Conservation (phyloP, 2,888 invertebrate species). For the Linnaemya vulpina region DNA sequence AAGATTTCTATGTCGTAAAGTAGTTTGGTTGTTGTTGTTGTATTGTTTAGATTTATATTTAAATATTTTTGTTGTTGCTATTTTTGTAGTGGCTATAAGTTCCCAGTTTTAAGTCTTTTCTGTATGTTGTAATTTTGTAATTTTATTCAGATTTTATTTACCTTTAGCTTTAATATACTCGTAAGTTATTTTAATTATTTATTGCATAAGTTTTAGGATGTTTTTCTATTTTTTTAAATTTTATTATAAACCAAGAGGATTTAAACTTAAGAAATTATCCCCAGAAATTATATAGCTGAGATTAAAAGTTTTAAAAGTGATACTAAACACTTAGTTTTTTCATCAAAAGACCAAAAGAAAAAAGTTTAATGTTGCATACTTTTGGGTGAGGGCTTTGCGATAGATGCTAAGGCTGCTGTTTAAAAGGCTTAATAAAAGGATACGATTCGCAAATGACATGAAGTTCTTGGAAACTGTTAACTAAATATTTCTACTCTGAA, state of each 20-base stretch:
- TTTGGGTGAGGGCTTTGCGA: neutral
- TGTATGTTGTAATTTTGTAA: conserved; percentile 45
- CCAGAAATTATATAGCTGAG: conserved; percentile 1
- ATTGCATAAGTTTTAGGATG: conserved; percentile 70
- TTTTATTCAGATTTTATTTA: conserved; percentile 12
- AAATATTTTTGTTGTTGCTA: conserved; percentile 67
- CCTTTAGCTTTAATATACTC: conserved; percentile 62
- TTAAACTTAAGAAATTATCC: neutral
- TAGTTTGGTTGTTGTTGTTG: conserved; percentile 51
- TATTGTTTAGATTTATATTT: conserved; percentile 59
- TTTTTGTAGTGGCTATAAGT: conserved; percentile 73
- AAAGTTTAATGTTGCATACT: conserved; percentile 18
- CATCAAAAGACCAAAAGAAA: neutral
- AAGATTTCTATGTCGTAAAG: conserved; percentile 55
- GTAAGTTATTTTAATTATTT: conserved; percentile 47
- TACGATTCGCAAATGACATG: no score
- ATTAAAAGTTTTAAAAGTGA: neutral
- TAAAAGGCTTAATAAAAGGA: no score
- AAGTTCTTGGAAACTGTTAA: no score
- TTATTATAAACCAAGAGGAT: neutral
- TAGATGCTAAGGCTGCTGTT: no score
- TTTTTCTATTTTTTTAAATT: conserved; percentile 32
- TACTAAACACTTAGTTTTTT: neutral
- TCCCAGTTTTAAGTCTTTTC: conserved; percentile 71
- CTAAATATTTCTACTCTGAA: no score